A percentile compares a stretch with the other conserved stretches of the same genome.
Conservation (phyloP, 2,888 invertebrate species). For the Tiliacea aurago region DNA sequence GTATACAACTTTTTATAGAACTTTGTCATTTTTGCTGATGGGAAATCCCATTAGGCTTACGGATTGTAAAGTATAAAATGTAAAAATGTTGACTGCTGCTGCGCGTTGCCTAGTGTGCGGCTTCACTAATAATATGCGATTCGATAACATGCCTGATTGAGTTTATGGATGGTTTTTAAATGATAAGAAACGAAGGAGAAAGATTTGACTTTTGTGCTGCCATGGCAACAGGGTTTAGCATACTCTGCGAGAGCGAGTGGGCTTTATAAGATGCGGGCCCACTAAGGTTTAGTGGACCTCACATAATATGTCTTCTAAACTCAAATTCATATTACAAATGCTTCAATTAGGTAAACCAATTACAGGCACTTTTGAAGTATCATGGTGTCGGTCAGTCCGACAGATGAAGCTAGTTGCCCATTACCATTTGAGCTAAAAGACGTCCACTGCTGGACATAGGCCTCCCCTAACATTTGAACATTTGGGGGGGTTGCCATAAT, state of each 20-base stretch:
- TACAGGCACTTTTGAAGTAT: not conserved
- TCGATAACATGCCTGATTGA: constrained; percentile 56
- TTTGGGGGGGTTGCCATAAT: too few relatives aligned
- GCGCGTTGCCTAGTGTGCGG: constrained; percentile 7
- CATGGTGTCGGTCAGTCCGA: not conserved
- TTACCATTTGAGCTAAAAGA: too few relatives aligned
- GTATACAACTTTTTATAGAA: too few relatives aligned
- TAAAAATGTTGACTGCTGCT: not conserved
- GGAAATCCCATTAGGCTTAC: not conserved
- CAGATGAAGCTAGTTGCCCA: not conserved
- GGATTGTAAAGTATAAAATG: not conserved
- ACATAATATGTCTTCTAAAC: not conserved
- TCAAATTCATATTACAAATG: not conserved
- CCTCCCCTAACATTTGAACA: too few relatives aligned
- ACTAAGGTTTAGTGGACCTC: not conserved
- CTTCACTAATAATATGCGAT: constrained; percentile 3
- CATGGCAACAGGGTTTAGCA: not conserved
- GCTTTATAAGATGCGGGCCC: not conserved
- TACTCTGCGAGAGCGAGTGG: not conserved
- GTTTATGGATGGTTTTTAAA: constrained; percentile 38
- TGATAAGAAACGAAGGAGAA: constrained; percentile 7
- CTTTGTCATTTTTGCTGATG: not conserved
- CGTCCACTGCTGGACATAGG: too few relatives aligned
- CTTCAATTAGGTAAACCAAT: not conserved
- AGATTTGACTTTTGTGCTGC: not conserved